Conservation (phyloP, 2,797 vertebrate species). For the Sciurus vulgaris region DNA sequence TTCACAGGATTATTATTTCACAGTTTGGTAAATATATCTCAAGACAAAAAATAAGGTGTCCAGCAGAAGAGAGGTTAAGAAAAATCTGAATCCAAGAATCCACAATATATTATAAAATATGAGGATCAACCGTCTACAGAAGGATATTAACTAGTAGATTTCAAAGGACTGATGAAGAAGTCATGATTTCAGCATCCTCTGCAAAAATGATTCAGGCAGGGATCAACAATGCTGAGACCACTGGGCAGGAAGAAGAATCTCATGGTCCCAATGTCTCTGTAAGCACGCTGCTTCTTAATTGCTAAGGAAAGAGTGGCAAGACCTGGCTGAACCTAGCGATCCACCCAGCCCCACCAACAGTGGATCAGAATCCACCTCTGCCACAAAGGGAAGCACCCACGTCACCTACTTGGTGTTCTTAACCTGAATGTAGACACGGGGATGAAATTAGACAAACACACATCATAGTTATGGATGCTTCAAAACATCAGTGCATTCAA, state of each 20-base stretch:
- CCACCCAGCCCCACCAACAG: background rate
- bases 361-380: background rate
- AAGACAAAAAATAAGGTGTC: background rate
- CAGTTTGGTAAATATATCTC: conserved; percentile 4
- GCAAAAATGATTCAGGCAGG: background rate
- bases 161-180: background rate
- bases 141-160: background rate
- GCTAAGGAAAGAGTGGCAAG: background rate
- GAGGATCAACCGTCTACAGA: background rate
- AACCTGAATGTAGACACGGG: background rate
- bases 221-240: background rate
- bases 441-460: background rate
- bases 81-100: background rate
- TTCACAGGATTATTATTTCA: background rate
- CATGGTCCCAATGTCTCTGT: background rate
- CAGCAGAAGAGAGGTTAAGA: background rate
- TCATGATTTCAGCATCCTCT: background rate
- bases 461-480: background rate
- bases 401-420: background rate
- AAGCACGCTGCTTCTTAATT: background rate
- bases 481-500: background rate
- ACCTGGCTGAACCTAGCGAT: background rate
- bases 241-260: background rate
- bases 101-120: background rate
- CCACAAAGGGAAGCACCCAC: background rate